Evolutionary conservation across 2,888 invertebrate genomes (phyloP).

Genomic region (Junonia oenone): DNA sequence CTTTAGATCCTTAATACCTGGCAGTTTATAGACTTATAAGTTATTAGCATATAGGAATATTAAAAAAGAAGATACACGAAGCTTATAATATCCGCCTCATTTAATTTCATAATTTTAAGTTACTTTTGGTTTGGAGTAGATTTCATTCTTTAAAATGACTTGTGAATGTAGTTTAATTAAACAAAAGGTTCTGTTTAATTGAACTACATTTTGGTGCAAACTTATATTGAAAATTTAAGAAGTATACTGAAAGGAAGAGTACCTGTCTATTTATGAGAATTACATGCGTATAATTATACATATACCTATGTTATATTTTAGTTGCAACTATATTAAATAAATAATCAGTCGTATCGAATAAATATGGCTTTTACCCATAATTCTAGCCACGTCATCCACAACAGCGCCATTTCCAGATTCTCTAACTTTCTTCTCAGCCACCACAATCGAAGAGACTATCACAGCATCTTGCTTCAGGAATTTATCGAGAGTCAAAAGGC

Average conservation of each 20-base stretch:
- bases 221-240: no score
- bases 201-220: no score
- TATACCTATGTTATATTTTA: neutral
- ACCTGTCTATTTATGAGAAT: no score
- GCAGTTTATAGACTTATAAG: neutral
- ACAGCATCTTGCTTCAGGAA: conserved; percentile 85
- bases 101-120: no score
- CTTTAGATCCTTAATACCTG: conserved; percentile 83
- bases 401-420: conserved; percentile 81
- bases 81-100: neutral
- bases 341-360: neutral
- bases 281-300: no score
- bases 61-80: no score
- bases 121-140: no score
- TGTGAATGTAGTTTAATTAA: no score
- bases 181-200: no score
- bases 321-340: neutral
- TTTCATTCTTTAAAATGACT: no score
- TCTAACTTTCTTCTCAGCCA: conserved; percentile 89
- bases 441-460: conserved; percentile 90
- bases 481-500: conserved; percentile 85
- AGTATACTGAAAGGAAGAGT: no score
- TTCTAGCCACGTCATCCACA: conserved; percentile 85
- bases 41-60: neutral
- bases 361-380: conserved; percentile 69